phyloP scores from a whole-genome alignment of 2,888 invertebrate genomes.

The Ernsta delagoae region DNA sequence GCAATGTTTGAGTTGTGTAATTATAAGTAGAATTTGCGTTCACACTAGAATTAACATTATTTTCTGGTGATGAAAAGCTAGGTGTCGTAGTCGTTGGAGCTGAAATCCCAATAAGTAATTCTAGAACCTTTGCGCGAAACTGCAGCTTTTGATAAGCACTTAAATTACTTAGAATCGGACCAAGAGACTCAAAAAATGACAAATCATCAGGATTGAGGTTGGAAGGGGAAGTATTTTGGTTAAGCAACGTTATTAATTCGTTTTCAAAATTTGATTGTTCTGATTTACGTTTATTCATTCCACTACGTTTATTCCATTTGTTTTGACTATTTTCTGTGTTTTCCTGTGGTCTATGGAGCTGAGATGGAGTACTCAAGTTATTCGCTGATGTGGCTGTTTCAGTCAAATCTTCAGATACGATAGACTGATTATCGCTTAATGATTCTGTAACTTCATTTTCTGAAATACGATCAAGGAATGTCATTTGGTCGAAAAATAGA shows the following conservation, averaged over 20 bases:
- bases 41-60: constrained; percentile 33
- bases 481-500: constrained; percentile 43
- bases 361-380: constrained; percentile 11
- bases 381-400: constrained; percentile 30
- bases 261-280: constrained; percentile 37
- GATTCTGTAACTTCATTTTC: constrained; percentile 44
- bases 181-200: constrained; percentile 44
- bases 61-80: constrained; percentile 34
- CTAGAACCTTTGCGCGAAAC: constrained; percentile 46
- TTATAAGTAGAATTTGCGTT: constrained; percentile 37
- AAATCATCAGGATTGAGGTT: constrained; percentile 43
- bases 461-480: constrained; percentile 42
- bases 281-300: constrained; percentile 38
- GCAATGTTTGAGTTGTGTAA: constrained; percentile 37
- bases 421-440: constrained; percentile 23
- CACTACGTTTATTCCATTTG: constrained; percentile 37
- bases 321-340: constrained; percentile 39
- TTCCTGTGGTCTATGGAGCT: constrained; percentile 39
- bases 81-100: constrained; percentile 34
- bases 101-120: constrained; percentile 20
- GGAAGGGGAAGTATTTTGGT: constrained; percentile 41
- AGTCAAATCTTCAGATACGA: constrained; percentile 11
- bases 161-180: constrained; percentile 43
- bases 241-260: constrained; percentile 42
- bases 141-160: constrained; percentile 45